Evolutionary conservation across 2,113 vertebrate genomes (phyloP), one percentile per base, ranked within the genome.

Genomic region (Phylloscopus trochiloides): DNA sequence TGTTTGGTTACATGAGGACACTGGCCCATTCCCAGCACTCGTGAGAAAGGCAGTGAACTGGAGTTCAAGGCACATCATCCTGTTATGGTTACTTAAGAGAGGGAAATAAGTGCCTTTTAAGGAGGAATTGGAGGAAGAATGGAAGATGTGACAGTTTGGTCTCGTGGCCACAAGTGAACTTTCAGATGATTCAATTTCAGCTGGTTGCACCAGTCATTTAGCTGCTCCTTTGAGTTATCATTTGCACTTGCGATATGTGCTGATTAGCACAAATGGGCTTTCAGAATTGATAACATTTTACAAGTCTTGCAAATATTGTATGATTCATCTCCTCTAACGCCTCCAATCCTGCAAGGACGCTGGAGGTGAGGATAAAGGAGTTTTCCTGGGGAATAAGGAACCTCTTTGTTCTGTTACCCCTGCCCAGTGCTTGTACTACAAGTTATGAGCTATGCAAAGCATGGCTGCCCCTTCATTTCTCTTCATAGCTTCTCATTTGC

Each of bases 271-370:
- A 91, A 88, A 87, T 26, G 78, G 76, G 61, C 88, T 92, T 91
- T 95, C 88, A 95, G 83, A 89, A 89, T 11, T 92, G 91, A 92
- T 95, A 95, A 96, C 28, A 36, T 71, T 94, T 94, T 85, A 84
- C 61, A 57, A 36, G 40, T 57, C 79, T 77, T 96, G 96, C 51
- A 78, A 54, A 52, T 48, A 58, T 6, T 51, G 28, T 12, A 21
- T 91, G 91, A 91, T 86, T 94, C 83, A 86, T 83, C 72, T 71
- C 54, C 24, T 73, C 51, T 74, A 8, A 26, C 31, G 75, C 55
- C 81, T 91, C 52, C 52, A 63, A 86, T 63, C 48, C 55, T 67
- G 52, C 4, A 42, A 32, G 40, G 55, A 36, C 15, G 12, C 82
- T 62, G 59, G 68, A 80, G 62, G 38, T 58, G 68, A 88, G 63